Conservation (phyloP, 2,113 vertebrate species). For the Dasyurus viverrinus region DNA sequence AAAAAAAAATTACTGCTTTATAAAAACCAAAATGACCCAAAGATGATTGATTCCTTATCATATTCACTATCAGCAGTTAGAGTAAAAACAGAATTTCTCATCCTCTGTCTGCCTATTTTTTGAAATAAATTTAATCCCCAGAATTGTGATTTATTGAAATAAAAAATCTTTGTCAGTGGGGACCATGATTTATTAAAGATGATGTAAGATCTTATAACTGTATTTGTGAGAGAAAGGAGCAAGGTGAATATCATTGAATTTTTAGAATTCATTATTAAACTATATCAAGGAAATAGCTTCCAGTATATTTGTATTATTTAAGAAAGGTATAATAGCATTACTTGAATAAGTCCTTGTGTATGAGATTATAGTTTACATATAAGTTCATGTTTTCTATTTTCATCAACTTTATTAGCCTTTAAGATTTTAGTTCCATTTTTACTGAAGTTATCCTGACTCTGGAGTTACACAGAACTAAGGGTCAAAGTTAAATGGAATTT, state of each 20-base stretch:
- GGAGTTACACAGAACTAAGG: neutral
- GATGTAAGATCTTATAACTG: neutral
- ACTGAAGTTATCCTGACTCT: neutral
- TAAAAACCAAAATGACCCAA: neutral
- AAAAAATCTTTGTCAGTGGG: neutral
- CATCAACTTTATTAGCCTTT: neutral
- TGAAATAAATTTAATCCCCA: constrained; percentile 16
- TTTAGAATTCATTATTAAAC: constrained; percentile 9
- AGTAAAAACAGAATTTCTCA: neutral
- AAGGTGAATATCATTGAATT: constrained; percentile 40
- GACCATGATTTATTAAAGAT: constrained; percentile 2
- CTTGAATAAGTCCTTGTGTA: neutral
- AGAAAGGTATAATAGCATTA: neutral
- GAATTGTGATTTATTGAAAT: constrained; percentile 31
- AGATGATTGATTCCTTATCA: neutral
- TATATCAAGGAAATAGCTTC: neutral
- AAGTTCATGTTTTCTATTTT: neutral
- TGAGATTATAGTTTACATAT: neutral
- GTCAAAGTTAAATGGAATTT: neutral
- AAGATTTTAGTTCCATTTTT: neutral
- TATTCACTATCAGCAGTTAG: neutral
- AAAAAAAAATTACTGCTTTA: neutral
- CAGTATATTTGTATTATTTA: constrained; percentile 4
- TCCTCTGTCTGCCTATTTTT: constrained; percentile 26
- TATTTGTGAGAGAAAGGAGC: neutral